phyloP scores from a whole-genome alignment of 2,113 vertebrate species.

The Phalacrocorax carbo region DNA sequence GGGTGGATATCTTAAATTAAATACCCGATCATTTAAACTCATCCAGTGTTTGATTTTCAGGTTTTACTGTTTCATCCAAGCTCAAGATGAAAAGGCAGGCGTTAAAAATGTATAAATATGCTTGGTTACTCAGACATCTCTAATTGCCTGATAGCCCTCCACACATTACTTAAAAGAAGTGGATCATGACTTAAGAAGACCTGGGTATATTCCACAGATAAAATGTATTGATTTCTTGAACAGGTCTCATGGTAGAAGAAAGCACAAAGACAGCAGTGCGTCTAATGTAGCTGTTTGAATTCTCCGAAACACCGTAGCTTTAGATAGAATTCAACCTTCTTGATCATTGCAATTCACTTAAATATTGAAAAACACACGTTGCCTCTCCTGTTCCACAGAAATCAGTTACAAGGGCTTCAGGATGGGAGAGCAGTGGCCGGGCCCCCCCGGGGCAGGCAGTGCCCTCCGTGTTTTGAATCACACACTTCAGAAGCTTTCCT shows the following conservation, averaged over 20 bases:
- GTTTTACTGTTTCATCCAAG: neutral
- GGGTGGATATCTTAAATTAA: neutral
- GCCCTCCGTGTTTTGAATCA: neutral
- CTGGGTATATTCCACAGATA: neutral
- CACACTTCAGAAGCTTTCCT: neutral
- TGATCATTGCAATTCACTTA: fast-evolving
- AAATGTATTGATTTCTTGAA: neutral
- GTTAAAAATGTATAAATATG: neutral
- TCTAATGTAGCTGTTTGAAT: neutral
- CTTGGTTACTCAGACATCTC: neutral
- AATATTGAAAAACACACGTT: fast-evolving
- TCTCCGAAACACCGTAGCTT: neutral
- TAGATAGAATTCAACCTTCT: neutral
- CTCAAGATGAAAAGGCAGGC: neutral
- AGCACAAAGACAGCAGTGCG: neutral
- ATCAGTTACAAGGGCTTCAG: neutral
- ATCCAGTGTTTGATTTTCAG: neutral
- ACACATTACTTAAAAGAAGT: neutral
- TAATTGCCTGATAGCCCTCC: neutral
- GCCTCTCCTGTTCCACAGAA: neutral
- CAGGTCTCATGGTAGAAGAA: neutral
- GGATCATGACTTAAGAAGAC: neutral
- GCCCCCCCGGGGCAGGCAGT: neutral
- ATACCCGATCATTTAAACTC: neutral
- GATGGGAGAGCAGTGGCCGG: neutral